Base-by-base conservation (phyloP, 2,113 vertebrate genomes). In the Cercocebus atys region DNA sequence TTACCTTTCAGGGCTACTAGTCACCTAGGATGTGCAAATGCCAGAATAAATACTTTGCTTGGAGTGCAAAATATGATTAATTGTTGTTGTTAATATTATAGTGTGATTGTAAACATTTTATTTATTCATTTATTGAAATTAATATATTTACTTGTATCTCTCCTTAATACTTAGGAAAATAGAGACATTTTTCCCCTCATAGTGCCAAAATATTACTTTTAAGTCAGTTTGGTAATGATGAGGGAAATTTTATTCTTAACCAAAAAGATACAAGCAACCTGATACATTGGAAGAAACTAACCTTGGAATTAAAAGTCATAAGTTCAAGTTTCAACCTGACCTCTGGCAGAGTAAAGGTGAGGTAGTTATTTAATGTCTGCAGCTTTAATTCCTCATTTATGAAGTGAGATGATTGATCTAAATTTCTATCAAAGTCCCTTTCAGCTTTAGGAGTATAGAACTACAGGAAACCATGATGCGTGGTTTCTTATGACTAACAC, bases 261-360 rank as follows among this genome's bases (percentile, higher is more conserved):
- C 3, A n/a, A 73, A 93, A 97, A 94, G 86, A 87, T 70, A 38
- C 27, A 86, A 61, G 82, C 73, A 97, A 97, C 64, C 89, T 97
- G 92, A 97, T 95, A 93, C 27, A 78, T 45, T 79, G 89, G 95
- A 93, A 97, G 95, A 92, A 87, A 73, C 22, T 92, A 92, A 95
- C 68, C 82, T 96, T 76, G 32, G 72, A 94, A 95, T 83, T 91
- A 96, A 47, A 61, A 88, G 79, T 89, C 45, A 20, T 1, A 8
- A 95, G 95, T 97, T 97, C 89, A 96, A 94, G 93, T 87, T 64
- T 78, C 47, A 70, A 94, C 73, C 1, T 97, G 95, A 92, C 64
- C 68, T 92, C 64, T 98, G 87, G 52, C 92, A 92, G 47, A 82
- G 52, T 43, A 55, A 68, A 38, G 38, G 47, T n/a, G 27, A 22